Percentiles rank a stretch among this genome's conserved stretches.
Evolutionary conservation across 2,888 invertebrate species (phyloP).

Genomic region (Xanthia togata): DNA sequence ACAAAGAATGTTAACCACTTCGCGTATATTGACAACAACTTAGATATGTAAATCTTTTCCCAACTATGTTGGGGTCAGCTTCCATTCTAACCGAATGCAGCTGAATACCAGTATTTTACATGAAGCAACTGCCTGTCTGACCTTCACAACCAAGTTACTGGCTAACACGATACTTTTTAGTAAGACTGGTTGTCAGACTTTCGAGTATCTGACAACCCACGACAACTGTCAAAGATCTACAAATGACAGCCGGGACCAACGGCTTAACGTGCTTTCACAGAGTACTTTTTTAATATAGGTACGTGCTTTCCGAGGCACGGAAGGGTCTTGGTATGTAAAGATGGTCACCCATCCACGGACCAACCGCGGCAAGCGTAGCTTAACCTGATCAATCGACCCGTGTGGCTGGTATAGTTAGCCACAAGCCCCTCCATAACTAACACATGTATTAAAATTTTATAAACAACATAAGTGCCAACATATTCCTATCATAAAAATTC

Average conservation of each 20-base stretch:
- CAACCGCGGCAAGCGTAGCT: no score
- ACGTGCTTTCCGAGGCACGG: no score
- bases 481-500: constrained; percentile 2
- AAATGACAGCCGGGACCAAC: background rate
- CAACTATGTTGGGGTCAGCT: no score
- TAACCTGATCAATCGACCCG: no score
- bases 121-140: no score
- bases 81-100: no score
- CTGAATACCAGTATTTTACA: no score
- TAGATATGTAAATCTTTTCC: background rate
- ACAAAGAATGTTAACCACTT: background rate
- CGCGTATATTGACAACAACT: background rate
- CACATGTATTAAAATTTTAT: background rate
- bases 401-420: no score
- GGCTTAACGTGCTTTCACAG: no score
- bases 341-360: no score
- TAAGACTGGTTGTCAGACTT: background rate
- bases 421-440: background rate
- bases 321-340: background rate
- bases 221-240: background rate
- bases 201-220: background rate
- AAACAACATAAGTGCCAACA: background rate
- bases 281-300: no score
- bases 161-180: background rate
- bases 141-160: no score